Evolutionary conservation across 2,113 vertebrate genomes (phyloP), one percentile per base, ranked within the genome.

Genomic region (Hippocampus abdominalis): DNA sequence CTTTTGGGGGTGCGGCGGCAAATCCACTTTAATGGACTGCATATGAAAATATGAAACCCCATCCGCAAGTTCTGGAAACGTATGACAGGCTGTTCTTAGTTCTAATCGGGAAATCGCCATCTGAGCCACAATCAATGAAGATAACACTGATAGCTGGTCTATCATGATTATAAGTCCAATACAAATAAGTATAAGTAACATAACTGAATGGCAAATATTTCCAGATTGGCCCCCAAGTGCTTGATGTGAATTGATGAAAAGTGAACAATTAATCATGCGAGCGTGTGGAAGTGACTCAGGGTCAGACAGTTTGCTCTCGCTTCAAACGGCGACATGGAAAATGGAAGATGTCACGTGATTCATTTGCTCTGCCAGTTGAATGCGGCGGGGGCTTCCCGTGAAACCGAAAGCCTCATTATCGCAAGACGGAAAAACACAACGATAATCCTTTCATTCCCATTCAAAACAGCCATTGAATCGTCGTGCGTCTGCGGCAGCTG

Each of bases 321-420:
- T 29, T 53, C 44, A 32, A 64, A 64, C 56, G 53, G 2, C 65
- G 21, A 68, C 42, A 21, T 16, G 54, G 3, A 64, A 46, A 71
- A 59, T 46, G 4, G 51, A 70, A 66, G 53, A 70, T 68, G 56
- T 61, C 5, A 74, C 48, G 39, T 12, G 66, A 60, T 60, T 5
- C 68, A 66, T 74, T 11, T 42, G n/a, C 60, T 66, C 39, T 66
- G 13, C 8, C 27, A 42, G 42, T 69, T 69, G 64, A 83, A 79
- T 32, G 29, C 29, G 29, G 29, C 29, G 75, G 25, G 15, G 3
- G 51, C 10, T 42, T 53, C 54, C n/a, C 54, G 39, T 70, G 53
- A 66, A 66, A 68, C 53, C 64, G 9, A 62, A 51, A 59, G 51
- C 40, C 73, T 75, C 78, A 61, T 71, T 81, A 63, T 54, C 21